Conservation (phyloP, 2,797 vertebrate species). For the Neosilurus mollespiculum region DNA sequence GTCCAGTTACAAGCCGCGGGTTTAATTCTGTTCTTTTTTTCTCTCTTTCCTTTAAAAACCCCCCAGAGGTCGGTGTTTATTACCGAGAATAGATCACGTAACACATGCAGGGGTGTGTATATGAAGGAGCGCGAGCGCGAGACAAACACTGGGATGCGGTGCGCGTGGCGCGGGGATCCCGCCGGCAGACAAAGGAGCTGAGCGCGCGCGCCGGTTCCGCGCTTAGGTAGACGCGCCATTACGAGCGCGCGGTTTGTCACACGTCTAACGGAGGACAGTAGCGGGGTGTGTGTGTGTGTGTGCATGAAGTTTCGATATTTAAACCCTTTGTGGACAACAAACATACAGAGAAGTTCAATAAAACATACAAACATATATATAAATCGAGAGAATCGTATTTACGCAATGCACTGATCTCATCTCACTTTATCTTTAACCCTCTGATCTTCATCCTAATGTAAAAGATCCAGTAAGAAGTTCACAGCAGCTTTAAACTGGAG, state of each 20-base stretch:
- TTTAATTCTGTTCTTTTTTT: background rate
- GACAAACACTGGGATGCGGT: conserved; percentile 65
- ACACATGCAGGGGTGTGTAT: background rate
- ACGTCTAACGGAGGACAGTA: conserved; percentile 23
- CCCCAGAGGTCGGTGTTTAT: background rate
- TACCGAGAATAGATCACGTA: background rate
- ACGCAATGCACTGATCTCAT: too few species aligned
- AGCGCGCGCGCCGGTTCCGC: conserved; percentile 30
- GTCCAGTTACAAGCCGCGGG: background rate
- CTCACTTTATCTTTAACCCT: accelerated
- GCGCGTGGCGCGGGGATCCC: background rate
- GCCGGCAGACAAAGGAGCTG: background rate
- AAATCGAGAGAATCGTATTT: background rate
- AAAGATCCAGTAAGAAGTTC: background rate
- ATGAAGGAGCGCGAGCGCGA: conserved; percentile 36
- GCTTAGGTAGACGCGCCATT: conserved; percentile 57
- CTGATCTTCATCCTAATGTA: background rate
- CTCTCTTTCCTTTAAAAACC: too few species aligned
- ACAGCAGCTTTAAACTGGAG: background rate
- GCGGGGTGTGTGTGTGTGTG: background rate
- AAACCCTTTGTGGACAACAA: background rate
- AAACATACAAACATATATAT: too few species aligned
- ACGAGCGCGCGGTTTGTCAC: conserved; percentile 63
- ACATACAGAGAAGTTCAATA: too few species aligned
- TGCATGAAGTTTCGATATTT: background rate